Conservation (phyloP, 2,888 invertebrate species). For the Patella pellucida region DNA sequence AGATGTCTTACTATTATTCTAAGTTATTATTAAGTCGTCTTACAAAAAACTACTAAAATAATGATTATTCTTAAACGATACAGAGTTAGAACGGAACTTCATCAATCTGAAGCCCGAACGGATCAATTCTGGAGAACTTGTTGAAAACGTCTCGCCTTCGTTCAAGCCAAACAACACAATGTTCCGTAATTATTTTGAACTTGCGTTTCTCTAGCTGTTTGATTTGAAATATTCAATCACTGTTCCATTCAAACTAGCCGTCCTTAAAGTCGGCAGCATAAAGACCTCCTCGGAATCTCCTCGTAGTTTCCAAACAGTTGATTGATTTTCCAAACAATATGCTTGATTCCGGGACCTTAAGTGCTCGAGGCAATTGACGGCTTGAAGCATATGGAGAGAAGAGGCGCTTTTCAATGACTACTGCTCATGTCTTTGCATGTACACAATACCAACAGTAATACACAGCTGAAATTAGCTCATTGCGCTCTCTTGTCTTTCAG, state of each 20-base stretch:
- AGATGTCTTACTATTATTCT: too few relatives aligned
- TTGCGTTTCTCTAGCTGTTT: neutral
- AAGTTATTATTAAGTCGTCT: too few relatives aligned
- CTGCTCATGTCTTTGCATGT: conserved; percentile 8
- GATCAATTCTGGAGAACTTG: too few relatives aligned
- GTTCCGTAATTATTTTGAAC: neutral
- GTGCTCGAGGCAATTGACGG: conserved; percentile 6
- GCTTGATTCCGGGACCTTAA: conserved; percentile 6
- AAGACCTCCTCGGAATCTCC: conserved; percentile 8
- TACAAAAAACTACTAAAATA: too few relatives aligned
- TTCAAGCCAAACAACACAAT: neutral
- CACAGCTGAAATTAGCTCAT: conserved; percentile 12
- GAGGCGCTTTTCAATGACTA: neutral
- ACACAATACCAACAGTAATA: neutral
- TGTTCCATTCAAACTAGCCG: neutral
- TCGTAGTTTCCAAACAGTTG: conserved; percentile 3
- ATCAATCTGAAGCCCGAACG: too few relatives aligned
- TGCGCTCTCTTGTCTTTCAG: neutral
- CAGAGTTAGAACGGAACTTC: too few relatives aligned
- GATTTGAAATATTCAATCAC: neutral
- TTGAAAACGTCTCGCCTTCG: too few relatives aligned
- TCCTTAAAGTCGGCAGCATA: neutral
- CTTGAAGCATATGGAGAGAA: conserved; percentile 8
- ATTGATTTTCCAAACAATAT: conserved; percentile 11
- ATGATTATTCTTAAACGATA: too few relatives aligned